Evolutionary conservation across 2,113 vertebrate species (phyloP).

Genomic region (Lasiurus cinereus): DNA sequence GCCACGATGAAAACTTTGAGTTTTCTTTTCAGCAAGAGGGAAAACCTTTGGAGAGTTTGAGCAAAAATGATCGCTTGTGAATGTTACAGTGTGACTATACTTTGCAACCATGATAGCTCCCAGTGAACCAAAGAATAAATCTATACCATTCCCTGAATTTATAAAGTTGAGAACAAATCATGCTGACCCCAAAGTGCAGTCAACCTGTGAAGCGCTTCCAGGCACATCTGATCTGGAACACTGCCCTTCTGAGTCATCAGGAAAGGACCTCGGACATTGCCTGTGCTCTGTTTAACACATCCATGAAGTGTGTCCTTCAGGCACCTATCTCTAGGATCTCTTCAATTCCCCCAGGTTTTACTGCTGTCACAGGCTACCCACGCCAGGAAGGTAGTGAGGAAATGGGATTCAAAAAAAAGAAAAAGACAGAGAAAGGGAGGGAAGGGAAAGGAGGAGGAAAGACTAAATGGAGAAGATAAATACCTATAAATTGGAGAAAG

Average conservation of each 20-base stretch:
- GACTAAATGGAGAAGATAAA: background rate
- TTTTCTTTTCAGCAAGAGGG: slow-evolving; percentile 47
- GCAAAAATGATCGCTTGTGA: background rate
- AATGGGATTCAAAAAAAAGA: background rate
- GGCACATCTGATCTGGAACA: background rate
- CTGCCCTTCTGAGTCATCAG: background rate
- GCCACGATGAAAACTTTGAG: background rate
- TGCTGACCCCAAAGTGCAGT: background rate
- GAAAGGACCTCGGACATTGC: background rate
- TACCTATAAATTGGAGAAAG: background rate
- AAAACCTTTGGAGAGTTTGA: slow-evolving; percentile 27
- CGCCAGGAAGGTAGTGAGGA: background rate
- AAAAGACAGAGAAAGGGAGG: background rate
- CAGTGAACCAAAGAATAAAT: background rate
- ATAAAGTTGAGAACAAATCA: background rate
- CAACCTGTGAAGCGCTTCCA: background rate
- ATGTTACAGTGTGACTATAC: background rate
- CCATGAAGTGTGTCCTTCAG: background rate
- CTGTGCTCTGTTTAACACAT: background rate
- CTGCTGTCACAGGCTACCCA: background rate
- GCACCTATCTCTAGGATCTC: background rate
- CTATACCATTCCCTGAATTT: background rate
- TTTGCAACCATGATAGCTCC: background rate
- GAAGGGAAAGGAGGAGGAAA: background rate
- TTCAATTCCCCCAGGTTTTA: background rate